Percentiles rank a stretch among this genome's conserved stretches.
Conservation (phyloP, 1,140 invertebrate genomes). For the Drosophila azteca region DNA sequence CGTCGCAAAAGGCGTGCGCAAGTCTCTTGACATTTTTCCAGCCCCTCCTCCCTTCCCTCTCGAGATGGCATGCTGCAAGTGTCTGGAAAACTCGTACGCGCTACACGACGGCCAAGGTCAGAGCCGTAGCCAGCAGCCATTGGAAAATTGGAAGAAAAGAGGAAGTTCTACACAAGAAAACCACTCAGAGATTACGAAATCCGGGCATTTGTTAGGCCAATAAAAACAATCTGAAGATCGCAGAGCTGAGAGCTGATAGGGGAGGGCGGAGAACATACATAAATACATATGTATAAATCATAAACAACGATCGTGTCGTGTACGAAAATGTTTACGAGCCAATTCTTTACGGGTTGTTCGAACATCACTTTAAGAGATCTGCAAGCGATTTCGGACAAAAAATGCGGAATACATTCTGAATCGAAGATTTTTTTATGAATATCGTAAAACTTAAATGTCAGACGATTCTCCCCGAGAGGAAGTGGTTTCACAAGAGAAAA, state of each 20-base stretch:
- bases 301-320: conserved; percentile 55
- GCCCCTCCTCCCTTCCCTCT: conserved; percentile 1
- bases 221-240: conserved; percentile 30
- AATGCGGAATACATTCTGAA: conserved; percentile 1
- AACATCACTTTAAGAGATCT: conserved; percentile 48
- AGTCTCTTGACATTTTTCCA: conserved; percentile 65
- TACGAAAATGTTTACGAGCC: conserved; percentile 51
- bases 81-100: conserved; percentile 56
- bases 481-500: too few relatives aligned
- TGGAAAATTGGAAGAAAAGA: conserved; percentile 20
- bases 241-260: not conserved
- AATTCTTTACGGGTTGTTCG: conserved; percentile 53
- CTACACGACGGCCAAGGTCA: conserved; percentile 62
- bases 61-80: conserved; percentile 28
- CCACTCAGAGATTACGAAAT: conserved; percentile 33
- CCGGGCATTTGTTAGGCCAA: conserved; percentile 23
- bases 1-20: conserved; percentile 41
- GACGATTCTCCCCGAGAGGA: conserved; percentile 1
- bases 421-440: conserved; percentile 30
- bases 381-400: conserved; percentile 16
- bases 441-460: conserved; percentile 26
- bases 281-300: conserved; percentile 71
- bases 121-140: conserved; percentile 31
- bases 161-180: conserved; percentile 13
- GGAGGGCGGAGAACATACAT: conserved; percentile 5